phyloP scores from a whole-genome alignment of 2,797 vertebrate genomes.

The Acropternis orthonyx region DNA sequence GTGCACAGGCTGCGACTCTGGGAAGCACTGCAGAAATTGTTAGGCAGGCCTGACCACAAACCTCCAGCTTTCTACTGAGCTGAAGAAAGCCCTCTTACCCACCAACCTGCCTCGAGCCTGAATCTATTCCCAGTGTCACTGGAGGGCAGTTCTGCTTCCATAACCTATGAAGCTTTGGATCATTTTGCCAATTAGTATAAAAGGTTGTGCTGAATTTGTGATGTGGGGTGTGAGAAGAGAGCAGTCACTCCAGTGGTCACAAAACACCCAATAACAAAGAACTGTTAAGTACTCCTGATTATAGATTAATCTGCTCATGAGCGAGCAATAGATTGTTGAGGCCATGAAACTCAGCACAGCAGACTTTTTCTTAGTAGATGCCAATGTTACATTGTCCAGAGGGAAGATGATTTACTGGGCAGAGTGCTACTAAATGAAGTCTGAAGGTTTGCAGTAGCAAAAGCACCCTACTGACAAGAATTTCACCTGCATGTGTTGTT shows the following conservation, averaged over 20 bases:
- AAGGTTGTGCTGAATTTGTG: not conserved
- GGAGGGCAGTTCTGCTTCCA: not conserved
- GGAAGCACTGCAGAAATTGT: not conserved
- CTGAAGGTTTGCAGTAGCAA: not conserved
- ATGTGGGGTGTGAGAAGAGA: not conserved
- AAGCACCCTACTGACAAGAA: not conserved
- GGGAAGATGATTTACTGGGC: not conserved
- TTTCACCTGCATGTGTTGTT: not conserved
- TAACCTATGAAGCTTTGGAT: not conserved
- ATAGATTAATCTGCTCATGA: not conserved
- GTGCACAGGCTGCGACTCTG: not conserved
- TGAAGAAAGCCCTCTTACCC: not conserved
- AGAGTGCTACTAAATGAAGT: not conserved
- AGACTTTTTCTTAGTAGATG: not conserved
- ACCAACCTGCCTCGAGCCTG: not conserved
- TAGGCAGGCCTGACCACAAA: not conserved
- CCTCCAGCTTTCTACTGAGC: not conserved
- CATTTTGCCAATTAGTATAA: not conserved
- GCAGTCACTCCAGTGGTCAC: not conserved
- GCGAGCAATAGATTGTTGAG: not conserved
- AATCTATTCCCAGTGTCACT: not conserved
- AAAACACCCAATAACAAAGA: not conserved
- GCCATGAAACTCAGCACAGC: not conserved
- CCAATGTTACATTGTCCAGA: not conserved
- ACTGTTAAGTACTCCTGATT: not conserved